Base-by-base conservation (phyloP, 2,113 vertebrate species). In the Alectura lathami region DNA sequence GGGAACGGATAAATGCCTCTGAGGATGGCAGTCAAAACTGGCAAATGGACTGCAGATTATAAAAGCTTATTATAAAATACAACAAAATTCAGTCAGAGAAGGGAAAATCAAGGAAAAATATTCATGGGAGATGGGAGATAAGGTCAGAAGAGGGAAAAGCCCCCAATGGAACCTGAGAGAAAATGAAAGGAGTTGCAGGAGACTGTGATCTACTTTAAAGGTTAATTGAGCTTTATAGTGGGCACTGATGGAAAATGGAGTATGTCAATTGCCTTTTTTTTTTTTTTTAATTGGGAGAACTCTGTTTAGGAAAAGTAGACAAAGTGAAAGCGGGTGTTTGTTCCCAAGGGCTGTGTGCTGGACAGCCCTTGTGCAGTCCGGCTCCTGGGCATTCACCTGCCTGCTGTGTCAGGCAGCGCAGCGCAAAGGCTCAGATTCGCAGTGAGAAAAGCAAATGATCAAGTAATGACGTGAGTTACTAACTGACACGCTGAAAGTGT, bases 181-280 rank as follows among this genome's bases (percentile, higher is more conserved):
- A 93, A 87, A 91, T 69, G 26, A 73, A 89, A 74, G 20, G 57
- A 78, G 40, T 76, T 91, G 11, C 21, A 47, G 60, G 36, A 91
- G 73, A 62, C 30, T 59, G 59, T 87, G 51, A 93, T 89, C 21
- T 79, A 54, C 50, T 78, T 0, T 0, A 76, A 94, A 94, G 79
- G 83, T 93, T 93, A 83, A 84, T 63, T 86, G 85, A 91, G 68
- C 72, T 91, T 76, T 50, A 30, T 14, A 34, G n/a, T 75, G 68
- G n/a, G 42, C 6, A 7, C 56, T 86, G 73, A 75, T 23, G 13
- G 59, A 84, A 84, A 47, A 42, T 20, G 22, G 42, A 83, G 5
- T 32, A n/a, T 50, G 9, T 86, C 56, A 93, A 80, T 36, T 88
- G 43, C 47, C 27, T 66, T 62, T 78, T 45, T 45, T 66, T 62